Conservation (phyloP, 1,140 invertebrate genomes). For the Euura lappo region DNA sequence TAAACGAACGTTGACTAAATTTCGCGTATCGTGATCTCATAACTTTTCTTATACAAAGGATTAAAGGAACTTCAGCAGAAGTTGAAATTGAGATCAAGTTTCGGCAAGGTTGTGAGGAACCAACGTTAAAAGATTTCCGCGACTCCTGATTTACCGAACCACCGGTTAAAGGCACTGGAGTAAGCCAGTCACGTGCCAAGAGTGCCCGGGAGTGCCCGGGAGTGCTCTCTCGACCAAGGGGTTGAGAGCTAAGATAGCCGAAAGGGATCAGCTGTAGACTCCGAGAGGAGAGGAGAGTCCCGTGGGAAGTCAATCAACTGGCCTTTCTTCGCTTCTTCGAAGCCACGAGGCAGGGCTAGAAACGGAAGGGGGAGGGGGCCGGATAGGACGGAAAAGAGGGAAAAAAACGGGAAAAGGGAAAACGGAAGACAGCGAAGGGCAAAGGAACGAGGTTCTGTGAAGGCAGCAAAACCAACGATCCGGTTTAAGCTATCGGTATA, state of each 20-base stretch:
- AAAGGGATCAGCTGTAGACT: conserved; percentile 58
- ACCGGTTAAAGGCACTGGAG: conserved; percentile 20
- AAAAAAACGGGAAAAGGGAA: conserved; percentile 36
- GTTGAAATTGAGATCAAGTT: background rate
- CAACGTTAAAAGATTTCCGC: conserved; percentile 1
- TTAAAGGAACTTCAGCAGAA: background rate
- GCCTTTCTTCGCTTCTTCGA: conserved; percentile 49
- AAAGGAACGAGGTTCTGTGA: background rate
- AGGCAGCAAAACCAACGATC: background rate
- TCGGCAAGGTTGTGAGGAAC: background rate
- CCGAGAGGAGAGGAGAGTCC: conserved; percentile 45
- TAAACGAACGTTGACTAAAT: too few species aligned
- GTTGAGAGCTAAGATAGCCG: conserved; percentile 43
- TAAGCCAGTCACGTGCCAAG: conserved; percentile 45
- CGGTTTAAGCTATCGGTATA: conserved; percentile 7
- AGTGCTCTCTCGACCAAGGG: conserved; percentile 33
- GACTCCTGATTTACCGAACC: conserved; percentile 4
- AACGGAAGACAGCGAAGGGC: background rate
- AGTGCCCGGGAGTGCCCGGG: conserved; percentile 29
- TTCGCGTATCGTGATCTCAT: too few species aligned
- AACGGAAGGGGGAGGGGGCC: conserved; percentile 18
- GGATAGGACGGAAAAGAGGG: conserved; percentile 29
- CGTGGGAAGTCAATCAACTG: conserved; percentile 61
- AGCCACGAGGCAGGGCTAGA: conserved; percentile 29
- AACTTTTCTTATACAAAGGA: background rate